Evolutionary conservation across 2,888 invertebrate genomes (phyloP), one percentile per base, ranked within the genome.

Genomic region (Dryadula phaetusa): DNA sequence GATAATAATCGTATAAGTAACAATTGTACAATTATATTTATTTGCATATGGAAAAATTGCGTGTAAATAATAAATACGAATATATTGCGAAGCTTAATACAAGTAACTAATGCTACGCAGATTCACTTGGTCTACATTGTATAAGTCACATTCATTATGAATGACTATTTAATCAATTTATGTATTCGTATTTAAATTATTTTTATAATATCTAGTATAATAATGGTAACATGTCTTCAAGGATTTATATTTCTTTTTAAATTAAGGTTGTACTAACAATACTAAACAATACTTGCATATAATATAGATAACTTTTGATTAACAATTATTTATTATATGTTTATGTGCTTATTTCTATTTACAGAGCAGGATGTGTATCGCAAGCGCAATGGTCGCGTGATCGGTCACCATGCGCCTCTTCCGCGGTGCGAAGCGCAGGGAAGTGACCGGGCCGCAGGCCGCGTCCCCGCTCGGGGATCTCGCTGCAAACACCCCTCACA

Each of bases 371-470:
- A 80, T 82, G 80, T 80, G 81, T 82, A 80, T 84, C 82, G 83
- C 83, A 83, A 64, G 84, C 85, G 85, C 86, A 80, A 91, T 91
- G 92, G 87, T 83, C 85, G 87, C 85, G 88, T 92, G 85, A 90
- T 81, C 85, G 91, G 91, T 91, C 91, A 92, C 87, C 87, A 95
- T 94, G 92, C 94, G 94, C 88, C 90, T 95, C 88, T 94, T 94
- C 88, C 94, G 94, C 86, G 93, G 94, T 83, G 92, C 94, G 88
- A 94, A 94, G 85, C 94, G 94, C 88, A 94, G 94, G 88, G 94
- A 94, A 88, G 94, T 94, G 91, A 91, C 91, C 86, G 94, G 92
- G 82, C 86, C 93, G 81, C 88, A 90, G 82, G 88, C 84, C 77
- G 83, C 87, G 83, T 37, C 37, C 12, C 85, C 91, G 72, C 82